Conservation (phyloP, 2,797 vertebrate genomes). For the Okamejei kenojei region DNA sequence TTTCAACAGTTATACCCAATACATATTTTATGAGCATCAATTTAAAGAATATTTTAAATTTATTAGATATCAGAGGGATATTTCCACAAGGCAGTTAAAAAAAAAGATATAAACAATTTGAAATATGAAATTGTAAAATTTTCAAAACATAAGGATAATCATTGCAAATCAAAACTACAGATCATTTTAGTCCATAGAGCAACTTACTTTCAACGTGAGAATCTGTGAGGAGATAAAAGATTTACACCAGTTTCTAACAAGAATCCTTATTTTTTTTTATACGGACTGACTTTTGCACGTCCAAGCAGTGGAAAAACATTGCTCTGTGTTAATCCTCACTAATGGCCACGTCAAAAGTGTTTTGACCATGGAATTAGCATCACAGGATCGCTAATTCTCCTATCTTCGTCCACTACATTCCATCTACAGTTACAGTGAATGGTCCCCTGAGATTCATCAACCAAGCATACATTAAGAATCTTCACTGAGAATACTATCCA, state of each 20-base stretch:
- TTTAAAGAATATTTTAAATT: constrained; percentile 6
- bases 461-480: neutral
- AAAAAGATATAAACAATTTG: neutral
- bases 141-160: neutral
- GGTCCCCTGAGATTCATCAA: neutral
- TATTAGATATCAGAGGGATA: neutral
- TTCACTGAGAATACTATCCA: neutral
- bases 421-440: too few species aligned
- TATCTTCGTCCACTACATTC: too few species aligned
- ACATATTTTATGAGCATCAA: neutral
- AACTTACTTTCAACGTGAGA: neutral
- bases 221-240: neutral
- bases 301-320: neutral
- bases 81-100: neutral
- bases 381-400: too few species aligned
- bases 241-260: neutral
- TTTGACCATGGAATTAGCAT: neutral
- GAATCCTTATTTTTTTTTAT: neutral
- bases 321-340: neutral
- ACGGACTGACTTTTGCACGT: neutral
- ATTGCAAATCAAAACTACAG: neutral
- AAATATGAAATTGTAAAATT: neutral
- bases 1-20: neutral
- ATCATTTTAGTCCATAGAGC: neutral
- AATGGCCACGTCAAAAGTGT: neutral